Evolutionary conservation across 2,113 vertebrate genomes (phyloP).

Genomic region (Calidris pugnax): DNA sequence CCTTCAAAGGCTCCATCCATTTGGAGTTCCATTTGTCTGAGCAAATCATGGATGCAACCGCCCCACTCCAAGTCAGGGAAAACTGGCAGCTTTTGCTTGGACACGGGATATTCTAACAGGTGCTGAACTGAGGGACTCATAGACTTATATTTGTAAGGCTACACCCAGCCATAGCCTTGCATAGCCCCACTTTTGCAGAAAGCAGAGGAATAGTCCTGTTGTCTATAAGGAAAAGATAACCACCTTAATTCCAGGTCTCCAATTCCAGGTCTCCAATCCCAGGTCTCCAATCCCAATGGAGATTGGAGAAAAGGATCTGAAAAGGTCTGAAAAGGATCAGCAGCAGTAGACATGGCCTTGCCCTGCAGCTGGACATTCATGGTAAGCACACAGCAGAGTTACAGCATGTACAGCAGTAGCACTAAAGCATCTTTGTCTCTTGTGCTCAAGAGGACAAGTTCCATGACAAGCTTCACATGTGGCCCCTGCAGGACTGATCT

Average conservation of each 20-base stretch:
- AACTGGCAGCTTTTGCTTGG: neutral
- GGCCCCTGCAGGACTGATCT: neutral
- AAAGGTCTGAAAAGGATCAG: neutral
- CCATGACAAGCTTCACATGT: neutral
- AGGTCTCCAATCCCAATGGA: neutral
- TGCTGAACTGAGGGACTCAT: neutral
- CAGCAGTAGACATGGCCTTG: neutral
- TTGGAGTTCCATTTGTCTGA: rapidly evolving
- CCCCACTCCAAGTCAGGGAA: neutral
- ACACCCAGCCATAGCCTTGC: neutral
- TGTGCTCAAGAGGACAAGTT: neutral
- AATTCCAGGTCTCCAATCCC: neutral
- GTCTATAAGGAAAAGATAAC: neutral
- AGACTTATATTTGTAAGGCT: neutral
- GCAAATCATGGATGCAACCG: neutral
- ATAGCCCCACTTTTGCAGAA: neutral
- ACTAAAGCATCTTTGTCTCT: neutral
- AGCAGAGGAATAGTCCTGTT: neutral
- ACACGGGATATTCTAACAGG: neutral
- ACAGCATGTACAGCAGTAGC: neutral
- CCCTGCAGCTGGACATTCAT: neutral
- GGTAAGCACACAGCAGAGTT: neutral
- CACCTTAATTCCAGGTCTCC: neutral
- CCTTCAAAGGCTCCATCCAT: neutral
- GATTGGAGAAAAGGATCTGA: too few species aligned